phyloP scores from a whole-genome alignment of 1,140 invertebrate species.

The Metaphire vulgaris region DNA sequence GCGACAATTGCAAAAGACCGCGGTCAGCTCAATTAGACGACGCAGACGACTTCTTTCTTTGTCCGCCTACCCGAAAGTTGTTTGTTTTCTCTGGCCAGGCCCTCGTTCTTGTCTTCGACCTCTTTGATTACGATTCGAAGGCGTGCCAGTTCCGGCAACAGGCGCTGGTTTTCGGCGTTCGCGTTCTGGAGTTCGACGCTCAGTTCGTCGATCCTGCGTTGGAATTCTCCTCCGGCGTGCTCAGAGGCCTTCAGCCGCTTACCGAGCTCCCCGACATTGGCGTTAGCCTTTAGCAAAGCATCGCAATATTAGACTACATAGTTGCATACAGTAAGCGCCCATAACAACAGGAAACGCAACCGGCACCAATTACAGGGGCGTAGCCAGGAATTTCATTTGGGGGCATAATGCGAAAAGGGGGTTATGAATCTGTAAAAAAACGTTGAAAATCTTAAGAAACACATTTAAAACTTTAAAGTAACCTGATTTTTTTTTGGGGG shows the following conservation, averaged over 20 bases:
- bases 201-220: conserved; percentile 45
- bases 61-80: conserved; percentile 45
- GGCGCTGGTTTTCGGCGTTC: conserved; percentile 43
- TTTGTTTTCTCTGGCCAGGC: conserved; percentile 50
- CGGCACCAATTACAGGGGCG: not conserved
- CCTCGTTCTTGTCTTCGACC: conserved; percentile 46
- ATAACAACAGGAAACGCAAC: not conserved
- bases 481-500: no score
- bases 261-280: conserved; percentile 27
- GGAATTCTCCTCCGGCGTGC: conserved; percentile 44
- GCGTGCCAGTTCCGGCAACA: conserved; percentile 43
- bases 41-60: no score
- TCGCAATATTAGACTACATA: no score
- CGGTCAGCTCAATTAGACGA: no score
- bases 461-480: no score
- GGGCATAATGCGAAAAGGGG: not conserved
- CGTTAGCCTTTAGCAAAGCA: conserved; percentile 24
- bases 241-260: conserved; percentile 49
- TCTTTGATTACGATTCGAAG: conserved; percentile 46
- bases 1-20: no score
- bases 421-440: no score
- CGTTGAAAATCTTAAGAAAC: no score
- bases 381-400: no score
- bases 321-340: no score
- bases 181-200: conserved; percentile 39